Evolutionary conservation across 2,797 vertebrate species (phyloP).

Genomic region (Clamator glandarius): DNA sequence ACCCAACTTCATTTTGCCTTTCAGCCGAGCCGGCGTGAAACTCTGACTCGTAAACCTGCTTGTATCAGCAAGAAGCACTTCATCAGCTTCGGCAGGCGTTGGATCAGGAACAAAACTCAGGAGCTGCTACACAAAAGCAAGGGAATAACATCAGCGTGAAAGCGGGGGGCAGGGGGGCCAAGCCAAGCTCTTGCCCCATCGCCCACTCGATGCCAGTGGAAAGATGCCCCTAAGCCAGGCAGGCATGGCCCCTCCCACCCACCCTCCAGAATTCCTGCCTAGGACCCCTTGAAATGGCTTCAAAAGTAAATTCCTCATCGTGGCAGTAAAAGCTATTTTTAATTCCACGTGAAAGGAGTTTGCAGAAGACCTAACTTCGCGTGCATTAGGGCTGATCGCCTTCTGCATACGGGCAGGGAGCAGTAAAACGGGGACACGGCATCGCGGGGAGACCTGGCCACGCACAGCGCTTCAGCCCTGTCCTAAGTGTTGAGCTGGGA

Average conservation of each 20-base stretch:
- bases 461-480: accelerated
- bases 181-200: not conserved
- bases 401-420: not conserved
- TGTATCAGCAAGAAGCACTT: not conserved
- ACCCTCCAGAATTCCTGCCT: not conserved
- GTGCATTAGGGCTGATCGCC: not conserved
- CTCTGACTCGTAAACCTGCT: not conserved
- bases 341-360: conserved; percentile 40
- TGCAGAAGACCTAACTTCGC: not conserved
- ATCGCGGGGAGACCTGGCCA: accelerated
- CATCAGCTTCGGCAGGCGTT: not conserved
- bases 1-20: not conserved
- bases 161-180: not conserved
- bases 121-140: not conserved
- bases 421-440: no score
- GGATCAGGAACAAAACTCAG: not conserved
- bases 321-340: conserved; percentile 39
- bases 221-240: not conserved
- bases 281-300: not conserved
- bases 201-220: accelerated
- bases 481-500: no score
- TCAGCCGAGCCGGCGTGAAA: not conserved
- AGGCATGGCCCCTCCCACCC: not conserved
- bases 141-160: accelerated
- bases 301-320: conserved; percentile 12